Percentiles rank a stretch among this genome's conserved stretches.
Evolutionary conservation across 2,888 invertebrate genomes (phyloP).

Genomic region (Acleris holmiana): DNA sequence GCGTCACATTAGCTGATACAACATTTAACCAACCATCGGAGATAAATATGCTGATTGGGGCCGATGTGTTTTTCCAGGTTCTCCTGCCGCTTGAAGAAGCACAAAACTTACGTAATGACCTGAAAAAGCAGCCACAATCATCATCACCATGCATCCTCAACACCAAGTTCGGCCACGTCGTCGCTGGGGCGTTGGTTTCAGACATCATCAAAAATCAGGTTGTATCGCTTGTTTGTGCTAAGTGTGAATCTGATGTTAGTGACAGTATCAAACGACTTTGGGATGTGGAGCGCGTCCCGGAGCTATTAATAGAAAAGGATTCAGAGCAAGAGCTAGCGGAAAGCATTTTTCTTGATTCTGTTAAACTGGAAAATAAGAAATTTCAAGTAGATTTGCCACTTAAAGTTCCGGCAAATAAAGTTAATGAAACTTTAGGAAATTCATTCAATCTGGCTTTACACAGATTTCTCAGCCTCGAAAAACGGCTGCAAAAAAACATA

Average conservation of each 20-base stretch:
- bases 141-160: slow-evolving; percentile 10
- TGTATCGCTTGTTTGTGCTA: slow-evolving; percentile 1
- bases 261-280: slow-evolving; percentile 17
- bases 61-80: slow-evolving; percentile 41
- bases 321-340: slow-evolving; percentile 12
- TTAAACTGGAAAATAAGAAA: slow-evolving; percentile 17
- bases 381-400: slow-evolving; percentile 21
- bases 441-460: too few species aligned
- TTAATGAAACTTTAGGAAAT: too few species aligned
- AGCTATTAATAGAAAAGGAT: slow-evolving; percentile 2
- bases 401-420: slow-evolving; percentile 3
- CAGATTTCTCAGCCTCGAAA: slow-evolving; percentile 19
- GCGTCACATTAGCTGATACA: slow-evolving; percentile 35
- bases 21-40: slow-evolving; percentile 32
- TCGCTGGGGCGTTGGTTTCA: slow-evolving; percentile 28
- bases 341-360: slow-evolving; percentile 26
- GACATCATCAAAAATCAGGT: not conserved
- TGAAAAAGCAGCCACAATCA: not conserved
- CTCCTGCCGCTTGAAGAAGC: slow-evolving; percentile 31
- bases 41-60: slow-evolving; percentile 36
- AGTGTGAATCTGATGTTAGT: slow-evolving; percentile 25
- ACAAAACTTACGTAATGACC: not conserved
- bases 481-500: slow-evolving; percentile 11
- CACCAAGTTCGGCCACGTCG: slow-evolving; percentile 34
- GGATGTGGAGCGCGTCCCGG: slow-evolving; percentile 12